Conservation (phyloP, 2,113 vertebrate genomes). For the Cavia aperea region DNA sequence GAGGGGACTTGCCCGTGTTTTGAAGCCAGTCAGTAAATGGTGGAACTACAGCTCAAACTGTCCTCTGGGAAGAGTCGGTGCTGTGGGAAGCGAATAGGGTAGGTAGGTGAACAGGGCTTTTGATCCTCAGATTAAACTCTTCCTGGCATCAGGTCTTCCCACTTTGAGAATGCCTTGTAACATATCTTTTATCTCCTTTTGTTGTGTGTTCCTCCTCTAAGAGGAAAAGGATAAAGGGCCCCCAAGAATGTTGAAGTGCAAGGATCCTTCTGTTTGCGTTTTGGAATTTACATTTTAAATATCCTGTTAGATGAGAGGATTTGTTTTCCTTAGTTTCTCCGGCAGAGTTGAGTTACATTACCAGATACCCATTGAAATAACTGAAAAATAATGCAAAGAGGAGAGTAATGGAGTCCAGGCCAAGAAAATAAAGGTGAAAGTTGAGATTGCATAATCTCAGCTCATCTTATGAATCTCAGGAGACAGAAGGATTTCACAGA, state of each 20-base stretch:
- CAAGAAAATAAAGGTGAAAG: neutral
- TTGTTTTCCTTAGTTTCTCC: neutral
- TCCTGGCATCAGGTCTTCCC: neutral
- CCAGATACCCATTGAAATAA: neutral
- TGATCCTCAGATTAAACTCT: neutral
- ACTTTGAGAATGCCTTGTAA: neutral
- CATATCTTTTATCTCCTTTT: neutral
- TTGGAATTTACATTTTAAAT: conserved; percentile 11
- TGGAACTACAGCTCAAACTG: neutral
- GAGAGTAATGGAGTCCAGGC: neutral
- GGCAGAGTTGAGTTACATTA: neutral
- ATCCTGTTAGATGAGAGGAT: neutral
- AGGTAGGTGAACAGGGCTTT: neutral
- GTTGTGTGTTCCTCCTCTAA: neutral
- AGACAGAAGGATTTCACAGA: neutral
- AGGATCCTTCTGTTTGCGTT: neutral
- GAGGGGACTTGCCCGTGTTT: neutral
- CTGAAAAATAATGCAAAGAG: neutral
- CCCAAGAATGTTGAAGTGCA: neutral
- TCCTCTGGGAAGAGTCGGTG: neutral
- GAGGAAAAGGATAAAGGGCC: neutral
- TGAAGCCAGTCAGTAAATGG: neutral
- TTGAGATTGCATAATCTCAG: neutral
- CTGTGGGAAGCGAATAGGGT: neutral
- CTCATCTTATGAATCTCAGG: neutral